Conservation (phyloP, 1,140 invertebrate species). For the Cydia amplana region DNA sequence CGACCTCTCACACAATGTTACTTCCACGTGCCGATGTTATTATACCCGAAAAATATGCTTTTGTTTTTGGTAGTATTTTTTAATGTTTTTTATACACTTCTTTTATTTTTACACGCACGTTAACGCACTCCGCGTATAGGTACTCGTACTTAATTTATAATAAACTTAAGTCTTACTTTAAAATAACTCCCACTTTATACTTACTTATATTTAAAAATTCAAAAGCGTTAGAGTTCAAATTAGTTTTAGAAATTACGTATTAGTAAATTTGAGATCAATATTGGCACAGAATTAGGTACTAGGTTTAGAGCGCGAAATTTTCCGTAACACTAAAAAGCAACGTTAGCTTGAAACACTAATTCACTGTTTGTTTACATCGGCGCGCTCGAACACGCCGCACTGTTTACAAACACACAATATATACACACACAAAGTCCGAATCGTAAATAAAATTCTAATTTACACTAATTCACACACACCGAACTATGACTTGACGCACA, state of each 20-base stretch:
- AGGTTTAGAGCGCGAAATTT: conserved; percentile 34
- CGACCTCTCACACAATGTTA: conserved; percentile 44
- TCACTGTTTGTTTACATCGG: conserved; percentile 53
- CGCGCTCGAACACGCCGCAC: conserved; percentile 52
- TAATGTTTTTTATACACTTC: background rate
- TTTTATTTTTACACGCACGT: background rate
- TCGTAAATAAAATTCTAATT: conserved; percentile 34
- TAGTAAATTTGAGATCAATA: background rate
- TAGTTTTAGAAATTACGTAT: conserved; percentile 5
- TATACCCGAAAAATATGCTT: conserved; percentile 44
- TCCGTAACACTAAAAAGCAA: background rate
- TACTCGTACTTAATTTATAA: conserved; percentile 10
- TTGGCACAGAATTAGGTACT: conserved; percentile 27
- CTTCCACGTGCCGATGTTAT: conserved; percentile 37
- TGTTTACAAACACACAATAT: conserved; percentile 72
- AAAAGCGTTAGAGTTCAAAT: background rate
- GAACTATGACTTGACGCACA: conserved; percentile 76
- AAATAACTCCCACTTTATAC: background rate
- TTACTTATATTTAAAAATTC: conserved; percentile 4
- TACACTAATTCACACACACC: conserved; percentile 35
- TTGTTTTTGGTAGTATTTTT: conserved; percentile 43
- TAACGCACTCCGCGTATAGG: background rate
- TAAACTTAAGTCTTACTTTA: background rate
- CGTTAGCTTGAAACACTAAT: conserved; percentile 35
- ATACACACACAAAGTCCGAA: conserved; percentile 40